A percentile compares a stretch with the other conserved stretches of the same genome.
phyloP scores from a whole-genome alignment of 64 coral and sea anemone species.

The Dendrophyllia cribrosa region DNA sequence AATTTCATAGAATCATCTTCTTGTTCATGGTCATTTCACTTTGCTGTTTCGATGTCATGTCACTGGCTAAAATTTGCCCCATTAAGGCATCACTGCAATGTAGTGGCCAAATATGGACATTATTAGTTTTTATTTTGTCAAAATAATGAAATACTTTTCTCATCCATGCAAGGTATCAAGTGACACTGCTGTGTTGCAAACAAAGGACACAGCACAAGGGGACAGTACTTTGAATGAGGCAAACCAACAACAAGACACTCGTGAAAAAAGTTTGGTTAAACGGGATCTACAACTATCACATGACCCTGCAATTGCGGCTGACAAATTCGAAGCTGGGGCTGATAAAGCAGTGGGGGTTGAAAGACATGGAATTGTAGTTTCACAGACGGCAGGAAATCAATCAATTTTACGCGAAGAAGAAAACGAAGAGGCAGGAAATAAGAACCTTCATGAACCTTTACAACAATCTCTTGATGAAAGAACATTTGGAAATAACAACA shows the following conservation, averaged over 20 bases:
- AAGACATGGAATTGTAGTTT: background rate
- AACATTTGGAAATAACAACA: background rate
- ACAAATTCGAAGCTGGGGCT: background rate
- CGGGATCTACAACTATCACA: background rate
- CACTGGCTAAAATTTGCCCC: no score
- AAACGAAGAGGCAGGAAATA: background rate
- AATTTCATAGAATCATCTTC: no score
- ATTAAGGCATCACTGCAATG: no score
- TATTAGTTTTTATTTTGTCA: background rate
- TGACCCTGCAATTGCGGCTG: background rate
- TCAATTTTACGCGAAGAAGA: background rate
- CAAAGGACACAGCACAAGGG: background rate
- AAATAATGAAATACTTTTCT: background rate
- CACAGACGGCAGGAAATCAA: background rate
- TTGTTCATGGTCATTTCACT: no score
- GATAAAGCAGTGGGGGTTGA: background rate
- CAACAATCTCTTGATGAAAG: background rate
- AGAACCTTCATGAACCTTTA: background rate
- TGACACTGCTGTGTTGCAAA: background rate
- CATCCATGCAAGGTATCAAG: conserved; percentile 10
- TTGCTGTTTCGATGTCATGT: no score
- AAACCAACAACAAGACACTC: background rate
- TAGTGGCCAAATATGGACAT: no score
- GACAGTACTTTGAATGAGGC: background rate
- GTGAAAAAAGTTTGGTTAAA: background rate